Base-by-base conservation (phyloP, 2,113 vertebrate species). In the Cavia aperea region DNA sequence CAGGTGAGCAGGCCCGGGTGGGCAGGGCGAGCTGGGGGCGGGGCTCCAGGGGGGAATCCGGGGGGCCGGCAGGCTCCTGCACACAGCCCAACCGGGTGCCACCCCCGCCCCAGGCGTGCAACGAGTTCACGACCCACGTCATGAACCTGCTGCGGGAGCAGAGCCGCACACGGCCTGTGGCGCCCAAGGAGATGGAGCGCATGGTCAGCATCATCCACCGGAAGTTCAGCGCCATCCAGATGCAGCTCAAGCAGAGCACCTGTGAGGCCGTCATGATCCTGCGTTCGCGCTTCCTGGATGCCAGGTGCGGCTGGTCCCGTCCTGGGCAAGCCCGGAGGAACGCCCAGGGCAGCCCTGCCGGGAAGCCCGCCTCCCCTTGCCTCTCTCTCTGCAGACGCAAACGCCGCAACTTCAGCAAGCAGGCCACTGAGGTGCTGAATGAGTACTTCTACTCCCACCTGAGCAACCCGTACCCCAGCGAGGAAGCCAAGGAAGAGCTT, bases 371-470 rank as follows among this genome's bases (percentile, higher is more conserved):
- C 60, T 36, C 31, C 54, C 12, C 70, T 36, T 26, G 4, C 9
- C 46, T 68, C 63, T 86, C 49, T n/a, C 58, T 75, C 79, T 88
- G 18, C 94, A 99, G 98, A 90, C 98, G 98, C n/a, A 99, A 99
- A 95, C 98, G 98, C 51, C 98, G 98, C 9, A 99, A 99, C 95
- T 99, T 99, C 96, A 99, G 98, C 97, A 99, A 99, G 93, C 98
- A 99, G 97, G 98, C 98, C 93, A 99, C 98, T 0, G 98, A 99
- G 95, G 98, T 98, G 92, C 97, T 99, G 84, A 99, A 99, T 39
- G 98, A 99, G 93, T 99, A 99, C 94, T 99, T 99, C 97, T 99
- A 99, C 95, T 99, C 98, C 7, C 98, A 99, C 96, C 97, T 99
- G 92, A 99, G 98, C 89, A 99, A 99, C 97, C 98, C 98, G 0